Percentiles rank a stretch among this genome's conserved stretches.
Conservation (phyloP, 2,888 invertebrate genomes). For the Druceiella hillmani region DNA sequence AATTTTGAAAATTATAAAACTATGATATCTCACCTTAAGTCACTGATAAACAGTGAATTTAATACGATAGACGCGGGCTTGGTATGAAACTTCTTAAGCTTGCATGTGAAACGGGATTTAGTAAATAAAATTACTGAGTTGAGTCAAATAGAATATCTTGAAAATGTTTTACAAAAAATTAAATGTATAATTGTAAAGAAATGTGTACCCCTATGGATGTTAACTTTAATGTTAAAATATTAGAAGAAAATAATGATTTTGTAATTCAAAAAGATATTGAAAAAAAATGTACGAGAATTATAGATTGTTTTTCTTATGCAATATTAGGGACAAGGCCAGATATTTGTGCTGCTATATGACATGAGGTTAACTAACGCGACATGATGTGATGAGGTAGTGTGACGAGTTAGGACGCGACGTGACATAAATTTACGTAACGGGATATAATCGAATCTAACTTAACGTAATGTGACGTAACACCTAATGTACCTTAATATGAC, state of each 20-base stretch:
- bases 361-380: too few species aligned
- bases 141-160: conserved; percentile 16
- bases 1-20: conserved; percentile 15
- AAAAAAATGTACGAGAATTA: conserved; percentile 19
- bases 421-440: too few species aligned
- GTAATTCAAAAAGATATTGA: conserved; percentile 12
- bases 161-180: conserved; percentile 10
- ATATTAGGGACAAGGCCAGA: conserved; percentile 21
- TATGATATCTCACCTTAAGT: conserved; percentile 10
- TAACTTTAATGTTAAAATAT: conserved; percentile 18
- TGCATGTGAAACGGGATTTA: conserved; percentile 18
- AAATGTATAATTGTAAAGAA: conserved; percentile 18
- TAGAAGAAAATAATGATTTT: conserved; percentile 6
- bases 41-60: conserved; percentile 16
- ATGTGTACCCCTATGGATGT: conserved; percentile 18
- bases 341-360: conserved; percentile 14
- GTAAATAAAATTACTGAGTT: conserved; percentile 13
- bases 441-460: too few species aligned
- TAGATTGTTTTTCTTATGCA: conserved; percentile 21
- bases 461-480: too few species aligned
- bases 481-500: too few species aligned
- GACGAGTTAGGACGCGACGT: too few species aligned
- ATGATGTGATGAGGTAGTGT: too few species aligned
- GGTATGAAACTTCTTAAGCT: conserved; percentile 17
- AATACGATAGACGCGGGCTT: conserved; percentile 21